Conservation (phyloP, 2,113 vertebrate species). For the Labeo catla region DNA sequence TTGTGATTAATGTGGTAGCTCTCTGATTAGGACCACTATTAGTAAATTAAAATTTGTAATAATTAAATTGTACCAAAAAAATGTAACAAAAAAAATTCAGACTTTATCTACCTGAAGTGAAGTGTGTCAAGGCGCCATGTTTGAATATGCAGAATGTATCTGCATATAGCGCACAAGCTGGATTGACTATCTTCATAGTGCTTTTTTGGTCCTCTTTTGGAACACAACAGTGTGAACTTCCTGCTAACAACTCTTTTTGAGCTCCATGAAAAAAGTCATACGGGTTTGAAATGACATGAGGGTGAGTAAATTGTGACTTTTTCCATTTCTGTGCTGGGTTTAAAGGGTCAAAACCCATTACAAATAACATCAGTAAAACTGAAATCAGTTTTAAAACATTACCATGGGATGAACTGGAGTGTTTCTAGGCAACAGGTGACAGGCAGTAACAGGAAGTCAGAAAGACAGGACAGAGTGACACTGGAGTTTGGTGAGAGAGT, state of each 20-base stretch:
- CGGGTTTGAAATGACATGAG: neutral
- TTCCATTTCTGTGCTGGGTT: neutral
- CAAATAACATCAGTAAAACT: neutral
- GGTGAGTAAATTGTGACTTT: neutral
- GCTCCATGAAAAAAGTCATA: slow-evolving; percentile 1
- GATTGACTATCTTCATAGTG: neutral
- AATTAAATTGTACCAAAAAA: neutral
- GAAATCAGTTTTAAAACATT: neutral
- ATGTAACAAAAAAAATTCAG: neutral
- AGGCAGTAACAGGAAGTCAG: slow-evolving; percentile 41
- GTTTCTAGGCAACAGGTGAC: slow-evolving; percentile 47
- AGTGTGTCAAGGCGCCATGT: neutral
- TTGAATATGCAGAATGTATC: neutral
- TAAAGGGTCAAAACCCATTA: neutral
- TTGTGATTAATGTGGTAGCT: neutral
- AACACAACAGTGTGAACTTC: neutral
- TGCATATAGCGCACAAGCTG: neutral
- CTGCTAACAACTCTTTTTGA: neutral
- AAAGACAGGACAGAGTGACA: slow-evolving; percentile 40
- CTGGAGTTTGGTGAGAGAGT: slow-evolving; percentile 52
- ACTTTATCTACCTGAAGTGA: neutral
- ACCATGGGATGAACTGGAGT: slow-evolving; percentile 21
- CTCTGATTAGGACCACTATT: neutral
- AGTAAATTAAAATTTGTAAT: neutral
- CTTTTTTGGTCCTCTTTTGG: neutral